A percentile compares a stretch with the other conserved stretches of the same genome.
Evolutionary conservation across 1,140 invertebrate species (phyloP).

Genomic region (Drosophila ficusphila): DNA sequence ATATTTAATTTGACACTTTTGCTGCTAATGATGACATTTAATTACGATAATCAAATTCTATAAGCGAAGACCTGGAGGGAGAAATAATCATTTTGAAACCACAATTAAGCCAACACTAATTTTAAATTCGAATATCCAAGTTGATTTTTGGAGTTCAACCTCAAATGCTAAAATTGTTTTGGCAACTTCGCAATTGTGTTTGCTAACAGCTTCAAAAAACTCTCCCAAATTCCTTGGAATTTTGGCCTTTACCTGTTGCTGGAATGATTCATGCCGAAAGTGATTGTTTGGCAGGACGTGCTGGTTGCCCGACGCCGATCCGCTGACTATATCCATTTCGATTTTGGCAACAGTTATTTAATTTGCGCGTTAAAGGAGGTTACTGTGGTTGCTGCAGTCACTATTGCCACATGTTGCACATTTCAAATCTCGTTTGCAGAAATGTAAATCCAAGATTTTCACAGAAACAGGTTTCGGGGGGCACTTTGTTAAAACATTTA

Average conservation of each 20-base stretch:
- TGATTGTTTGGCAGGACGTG: conserved; percentile 82
- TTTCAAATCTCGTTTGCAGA: conserved; percentile 46
- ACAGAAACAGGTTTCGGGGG: conserved; percentile 41
- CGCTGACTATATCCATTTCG: conserved; percentile 78
- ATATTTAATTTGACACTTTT: not conserved
- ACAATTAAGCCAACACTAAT: too few relatives aligned
- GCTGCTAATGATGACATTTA: conserved; percentile 30
- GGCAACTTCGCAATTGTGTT: not conserved
- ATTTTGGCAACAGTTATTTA: conserved; percentile 19
- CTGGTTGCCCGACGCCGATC: conserved; percentile 70
- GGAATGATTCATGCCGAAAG: conserved; percentile 80
- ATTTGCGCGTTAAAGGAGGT: conserved; percentile 26
- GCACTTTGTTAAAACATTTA: conserved; percentile 41
- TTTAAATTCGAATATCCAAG: too few relatives aligned
- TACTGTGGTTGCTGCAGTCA: conserved; percentile 22
- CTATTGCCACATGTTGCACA: conserved; percentile 58
- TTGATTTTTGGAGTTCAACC: too few relatives aligned
- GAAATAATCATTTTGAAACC: too few relatives aligned
- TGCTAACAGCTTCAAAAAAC: not conserved
- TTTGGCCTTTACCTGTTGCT: conserved; percentile 78
- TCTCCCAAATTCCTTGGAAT: conserved; percentile 4
- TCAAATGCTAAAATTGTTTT: not conserved
- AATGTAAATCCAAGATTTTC: conserved; percentile 61
- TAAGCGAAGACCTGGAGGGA: too few relatives aligned
- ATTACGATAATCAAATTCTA: too few relatives aligned